A percentile compares a stretch with the other conserved stretches of the same genome.
These are phyloP conservation scores for Recurvirostra avosetta DNA, from an alignment of 2,113 vertebrate genomes.

Conservation along the genomic window DNA sequence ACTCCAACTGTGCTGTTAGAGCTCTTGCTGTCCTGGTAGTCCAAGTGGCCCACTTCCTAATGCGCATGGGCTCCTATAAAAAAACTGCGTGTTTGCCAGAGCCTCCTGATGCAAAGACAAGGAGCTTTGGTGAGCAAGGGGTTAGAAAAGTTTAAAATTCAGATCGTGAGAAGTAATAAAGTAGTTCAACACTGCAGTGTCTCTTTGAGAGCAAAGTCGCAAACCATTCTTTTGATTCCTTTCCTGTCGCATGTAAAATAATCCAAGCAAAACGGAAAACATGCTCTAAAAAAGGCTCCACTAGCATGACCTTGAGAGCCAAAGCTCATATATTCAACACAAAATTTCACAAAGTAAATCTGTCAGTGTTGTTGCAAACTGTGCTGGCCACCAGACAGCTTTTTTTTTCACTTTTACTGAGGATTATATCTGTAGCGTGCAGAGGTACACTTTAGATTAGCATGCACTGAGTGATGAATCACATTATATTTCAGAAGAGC, in stretches of 20 bases:
- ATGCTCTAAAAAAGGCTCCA: neutral
- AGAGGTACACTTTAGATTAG: neutral
- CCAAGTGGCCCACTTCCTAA: neutral
- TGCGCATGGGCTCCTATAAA: neutral
- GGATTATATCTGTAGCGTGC: neutral
- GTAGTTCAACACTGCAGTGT: neutral
- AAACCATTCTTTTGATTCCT: neutral
- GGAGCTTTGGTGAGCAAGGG: neutral
- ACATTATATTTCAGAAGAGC: neutral
- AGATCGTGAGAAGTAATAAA: neutral
- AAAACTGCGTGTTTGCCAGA: neutral
- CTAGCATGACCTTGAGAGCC: neutral
- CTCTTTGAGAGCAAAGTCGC: neutral
- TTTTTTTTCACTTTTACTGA: neutral
- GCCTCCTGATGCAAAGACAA: neutral
- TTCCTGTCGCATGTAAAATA: neutral
- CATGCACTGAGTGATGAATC: neutral
- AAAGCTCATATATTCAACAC: neutral
- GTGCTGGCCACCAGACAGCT: neutral
- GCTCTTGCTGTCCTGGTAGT: neutral
- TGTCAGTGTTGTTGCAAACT: neutral
- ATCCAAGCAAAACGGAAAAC: neutral
- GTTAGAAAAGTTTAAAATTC: neutral
- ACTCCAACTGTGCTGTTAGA: rapidly evolving
- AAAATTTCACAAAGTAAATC: neutral